Conservation (phyloP, 1,140 invertebrate genomes). For the Ephestia elutella region DNA sequence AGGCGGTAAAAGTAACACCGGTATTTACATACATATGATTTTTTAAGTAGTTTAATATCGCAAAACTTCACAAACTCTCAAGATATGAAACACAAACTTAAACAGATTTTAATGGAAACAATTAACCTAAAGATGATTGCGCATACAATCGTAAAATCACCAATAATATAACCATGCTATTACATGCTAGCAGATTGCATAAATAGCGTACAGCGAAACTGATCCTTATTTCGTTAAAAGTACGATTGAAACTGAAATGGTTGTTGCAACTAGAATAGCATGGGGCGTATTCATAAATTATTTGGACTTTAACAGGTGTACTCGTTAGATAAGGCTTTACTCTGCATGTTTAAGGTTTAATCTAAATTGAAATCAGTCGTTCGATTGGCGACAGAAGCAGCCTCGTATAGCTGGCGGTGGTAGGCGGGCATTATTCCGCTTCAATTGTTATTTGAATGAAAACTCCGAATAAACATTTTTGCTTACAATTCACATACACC, state of each 20-base stretch:
- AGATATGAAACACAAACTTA: not conserved
- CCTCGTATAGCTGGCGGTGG: constrained; percentile 27
- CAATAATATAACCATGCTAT: constrained; percentile 10
- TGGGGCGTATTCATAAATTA: constrained; percentile 52
- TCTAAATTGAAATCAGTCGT: constrained; percentile 73
- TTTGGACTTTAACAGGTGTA: constrained; percentile 67
- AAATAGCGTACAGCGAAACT: not conserved
- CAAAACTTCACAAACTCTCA: not conserved
- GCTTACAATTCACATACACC: not conserved
- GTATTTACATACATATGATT: no score
- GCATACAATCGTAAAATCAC: constrained; percentile 6
- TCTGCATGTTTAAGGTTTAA: constrained; percentile 63
- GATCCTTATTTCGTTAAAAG: not conserved
- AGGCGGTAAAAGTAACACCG: no score
- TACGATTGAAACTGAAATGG: constrained; percentile 24
- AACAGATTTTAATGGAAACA: constrained; percentile 2
- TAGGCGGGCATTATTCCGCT: not conserved
- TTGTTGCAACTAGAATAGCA: constrained; percentile 28
- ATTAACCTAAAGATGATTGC: constrained; percentile 6
- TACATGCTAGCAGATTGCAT: not conserved
- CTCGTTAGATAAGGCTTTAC: constrained; percentile 66
- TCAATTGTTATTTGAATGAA: not conserved
- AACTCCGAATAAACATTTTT: not conserved
- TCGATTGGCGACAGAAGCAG: constrained; percentile 62
- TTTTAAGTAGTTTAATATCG: not conserved